Conservation (phyloP, 2,113 vertebrate species). For the Corapipo altera region DNA sequence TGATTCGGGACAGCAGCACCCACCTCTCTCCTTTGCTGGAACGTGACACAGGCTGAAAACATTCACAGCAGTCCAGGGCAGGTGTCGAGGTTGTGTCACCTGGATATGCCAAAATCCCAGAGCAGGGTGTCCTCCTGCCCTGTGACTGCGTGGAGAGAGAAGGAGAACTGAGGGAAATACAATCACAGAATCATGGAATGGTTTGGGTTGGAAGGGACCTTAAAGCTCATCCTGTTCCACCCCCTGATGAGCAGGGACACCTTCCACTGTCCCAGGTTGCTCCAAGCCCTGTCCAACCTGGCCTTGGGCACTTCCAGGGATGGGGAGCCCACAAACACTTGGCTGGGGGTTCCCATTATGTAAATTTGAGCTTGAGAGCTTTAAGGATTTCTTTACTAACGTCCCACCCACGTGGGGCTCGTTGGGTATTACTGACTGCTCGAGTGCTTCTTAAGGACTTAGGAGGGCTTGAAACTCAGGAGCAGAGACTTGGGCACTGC, state of each 20-base stretch:
- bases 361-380: background rate
- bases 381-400: background rate
- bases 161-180: no score
- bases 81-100: background rate
- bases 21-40: background rate
- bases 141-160: background rate
- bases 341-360: background rate
- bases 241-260: background rate
- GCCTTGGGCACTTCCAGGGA: background rate
- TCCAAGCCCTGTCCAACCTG: background rate
- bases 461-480: background rate
- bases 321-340: background rate
- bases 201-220: background rate
- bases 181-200: background rate
- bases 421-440: background rate
- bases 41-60: background rate
- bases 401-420: background rate
- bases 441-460: background rate
- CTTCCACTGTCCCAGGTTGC: background rate
- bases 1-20: accelerated
- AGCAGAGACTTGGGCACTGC: background rate
- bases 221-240: background rate
- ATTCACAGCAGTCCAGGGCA: background rate
- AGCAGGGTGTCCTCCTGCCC: background rate
- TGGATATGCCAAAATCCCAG: background rate